Conservation (phyloP, 2,797 vertebrate genomes). For the Salarias fasciatus region DNA sequence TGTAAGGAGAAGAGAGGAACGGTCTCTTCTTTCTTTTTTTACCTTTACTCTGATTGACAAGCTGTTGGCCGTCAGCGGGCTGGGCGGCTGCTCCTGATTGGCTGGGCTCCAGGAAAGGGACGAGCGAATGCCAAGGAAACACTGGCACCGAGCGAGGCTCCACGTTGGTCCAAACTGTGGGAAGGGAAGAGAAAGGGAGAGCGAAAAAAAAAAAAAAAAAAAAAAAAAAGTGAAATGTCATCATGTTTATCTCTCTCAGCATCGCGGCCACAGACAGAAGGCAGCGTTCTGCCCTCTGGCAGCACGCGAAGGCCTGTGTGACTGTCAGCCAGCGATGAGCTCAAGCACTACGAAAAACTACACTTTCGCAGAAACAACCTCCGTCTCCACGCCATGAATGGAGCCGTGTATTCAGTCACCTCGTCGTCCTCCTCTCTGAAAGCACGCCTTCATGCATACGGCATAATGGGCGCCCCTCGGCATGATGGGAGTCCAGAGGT, state of each 20-base stretch:
- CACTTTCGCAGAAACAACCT: slow-evolving; percentile 34
- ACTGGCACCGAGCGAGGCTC: slow-evolving; percentile 94
- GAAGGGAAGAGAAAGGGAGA: slow-evolving; percentile 33
- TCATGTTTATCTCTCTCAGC: slow-evolving; percentile 45
- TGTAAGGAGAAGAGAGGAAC: too few relatives aligned
- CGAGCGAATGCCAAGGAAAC: slow-evolving; percentile 95
- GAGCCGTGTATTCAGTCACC: slow-evolving; percentile 46
- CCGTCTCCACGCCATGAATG: slow-evolving; percentile 44
- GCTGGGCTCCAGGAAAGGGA: slow-evolving; percentile 94
- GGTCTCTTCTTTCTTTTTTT: slow-evolving; percentile 13
- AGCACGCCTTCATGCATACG: not conserved
- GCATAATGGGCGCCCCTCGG: slow-evolving; percentile 21
- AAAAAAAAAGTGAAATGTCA: slow-evolving; percentile 51
- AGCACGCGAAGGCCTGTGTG: slow-evolving; percentile 32
- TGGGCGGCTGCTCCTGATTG: slow-evolving; percentile 88
- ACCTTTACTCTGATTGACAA: slow-evolving; percentile 92
- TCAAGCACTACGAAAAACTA: slow-evolving; percentile 46
- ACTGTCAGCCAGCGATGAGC: slow-evolving; percentile 30
- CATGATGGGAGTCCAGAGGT: slow-evolving; percentile 49
- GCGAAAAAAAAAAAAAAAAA: slow-evolving; percentile 1
- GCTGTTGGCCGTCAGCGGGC: slow-evolving; percentile 88
- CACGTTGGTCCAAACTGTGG: slow-evolving; percentile 95
- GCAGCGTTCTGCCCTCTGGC: slow-evolving; percentile 46
- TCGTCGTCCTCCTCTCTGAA: slow-evolving; percentile 14
- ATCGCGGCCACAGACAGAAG: slow-evolving; percentile 42